phyloP scores from a whole-genome alignment of 92 coral and sea anemone species.

The Umimayanthus chanpuru region DNA sequence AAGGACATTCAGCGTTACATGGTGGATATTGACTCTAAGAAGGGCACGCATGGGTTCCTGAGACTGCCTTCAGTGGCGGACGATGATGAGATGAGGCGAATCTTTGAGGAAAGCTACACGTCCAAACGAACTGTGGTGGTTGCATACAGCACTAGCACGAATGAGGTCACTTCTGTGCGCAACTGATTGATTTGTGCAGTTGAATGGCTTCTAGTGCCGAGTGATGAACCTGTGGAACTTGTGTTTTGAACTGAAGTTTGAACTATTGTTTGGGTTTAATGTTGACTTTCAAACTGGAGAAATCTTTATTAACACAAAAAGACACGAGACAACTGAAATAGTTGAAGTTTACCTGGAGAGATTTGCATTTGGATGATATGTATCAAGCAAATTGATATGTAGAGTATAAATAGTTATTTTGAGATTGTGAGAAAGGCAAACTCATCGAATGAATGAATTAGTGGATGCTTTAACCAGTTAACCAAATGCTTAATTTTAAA shows the following conservation, averaged over 20 bases:
- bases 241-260: neutral
- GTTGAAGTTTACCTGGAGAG: neutral
- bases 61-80: conserved; percentile 52
- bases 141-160: conserved; percentile 52
- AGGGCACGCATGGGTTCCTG: conserved; percentile 64
- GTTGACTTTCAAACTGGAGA: neutral
- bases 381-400: neutral
- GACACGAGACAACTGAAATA: neutral
- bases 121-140: conserved; percentile 44
- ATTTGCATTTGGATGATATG: neutral
- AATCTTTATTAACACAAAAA: neutral
- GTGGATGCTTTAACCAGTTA: too few relatives aligned
- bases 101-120: conserved; percentile 55
- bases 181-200: conserved; percentile 6
- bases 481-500: neutral
- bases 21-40: conserved; percentile 62
- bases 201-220: neutral
- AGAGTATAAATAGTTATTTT: too few relatives aligned
- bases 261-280: neutral
- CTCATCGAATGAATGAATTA: too few relatives aligned
- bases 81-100: conserved; percentile 51
- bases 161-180: conserved; percentile 49
- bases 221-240: neutral
- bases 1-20: conserved; percentile 54
- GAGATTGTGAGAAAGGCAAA: too few relatives aligned